A percentile compares a stretch with the other conserved stretches of the same genome.
phyloP scores from a whole-genome alignment of 1,140 invertebrate genomes.

The Mycetomoellerius zeteki region DNA sequence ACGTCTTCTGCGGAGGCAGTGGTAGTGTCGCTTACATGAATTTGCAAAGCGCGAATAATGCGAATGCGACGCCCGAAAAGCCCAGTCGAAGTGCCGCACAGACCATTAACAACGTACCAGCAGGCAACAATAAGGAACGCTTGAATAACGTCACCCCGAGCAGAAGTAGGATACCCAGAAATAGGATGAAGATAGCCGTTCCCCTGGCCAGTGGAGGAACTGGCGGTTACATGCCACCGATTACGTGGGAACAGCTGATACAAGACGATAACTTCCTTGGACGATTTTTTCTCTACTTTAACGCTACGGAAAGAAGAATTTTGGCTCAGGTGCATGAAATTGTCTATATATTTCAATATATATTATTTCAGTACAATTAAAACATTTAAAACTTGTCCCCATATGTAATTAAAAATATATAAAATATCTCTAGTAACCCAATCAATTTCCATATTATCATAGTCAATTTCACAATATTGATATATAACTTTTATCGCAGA shows the following conservation, averaged over 20 bases:
- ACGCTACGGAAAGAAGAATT: conserved; percentile 91
- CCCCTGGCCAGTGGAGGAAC: conserved; percentile 83
- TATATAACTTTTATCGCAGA: too few relatives aligned
- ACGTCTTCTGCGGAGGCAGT: conserved; percentile 92
- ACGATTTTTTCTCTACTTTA: conserved; percentile 95
- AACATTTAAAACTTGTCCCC: too few relatives aligned
- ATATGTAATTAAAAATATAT: too few relatives aligned
- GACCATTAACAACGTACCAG: conserved; percentile 74
- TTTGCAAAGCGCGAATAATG: conserved; percentile 83
- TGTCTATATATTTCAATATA: neutral
- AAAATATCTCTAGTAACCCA: too few relatives aligned
- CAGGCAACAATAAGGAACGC: conserved; percentile 80
- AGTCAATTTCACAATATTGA: too few relatives aligned
- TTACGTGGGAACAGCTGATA: conserved; percentile 92
- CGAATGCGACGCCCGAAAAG: conserved; percentile 86
- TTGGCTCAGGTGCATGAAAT: conserved; percentile 90
- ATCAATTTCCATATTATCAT: too few relatives aligned
- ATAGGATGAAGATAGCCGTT: conserved; percentile 77
- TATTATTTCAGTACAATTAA: too few relatives aligned
- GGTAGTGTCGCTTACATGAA: conserved; percentile 85
- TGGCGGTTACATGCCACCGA: conserved; percentile 82
- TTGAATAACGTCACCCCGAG: conserved; percentile 74
- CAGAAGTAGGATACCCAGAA: conserved; percentile 79
- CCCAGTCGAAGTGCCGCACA: conserved; percentile 84
- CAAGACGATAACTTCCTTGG: conserved; percentile 94